Evolutionary conservation across 1,140 invertebrate species (phyloP), one percentile per base, ranked within the genome.

Genomic region (Drosophila guanche): DNA sequence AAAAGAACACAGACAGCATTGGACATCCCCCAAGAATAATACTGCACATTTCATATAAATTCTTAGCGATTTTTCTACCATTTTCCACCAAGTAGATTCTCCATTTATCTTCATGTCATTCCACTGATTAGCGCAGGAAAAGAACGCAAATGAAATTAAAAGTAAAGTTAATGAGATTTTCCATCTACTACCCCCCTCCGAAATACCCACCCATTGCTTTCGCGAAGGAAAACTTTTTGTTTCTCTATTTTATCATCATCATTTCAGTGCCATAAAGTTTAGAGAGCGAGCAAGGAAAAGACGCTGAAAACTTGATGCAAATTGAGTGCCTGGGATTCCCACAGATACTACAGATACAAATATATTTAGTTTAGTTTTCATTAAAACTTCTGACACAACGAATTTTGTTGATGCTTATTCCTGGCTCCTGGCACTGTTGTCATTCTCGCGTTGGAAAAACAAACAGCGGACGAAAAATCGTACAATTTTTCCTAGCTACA

Each of bases 301-400:
- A 5, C 25, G 33, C 25, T 20, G 43, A 48, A 68, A 72, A 72
- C 67, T 72, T 72, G 67, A 40, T 72, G 45, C 48, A 50, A 71
- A 68, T 27, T 41, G 53, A 53, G 55, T 37, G 20, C 25, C 47
- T 57, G 50, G 6, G 43, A 66, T 55, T 33, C 47, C 53, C 65
- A 52, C 41, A 25, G 29, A 51, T 14, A 42, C 25, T 20, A n/a
- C 33, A 37, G 33, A 37, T 37, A 41, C 8, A n/a, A 2, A 25
- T 53, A 29, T 33, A 71, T 45, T 42, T 57, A 54, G 42, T 29
- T 65, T 51, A 63, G 66, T 56, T 80, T 79, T 76, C 77, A 80
- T 80, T 80, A 80, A 80, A 80, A 80, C 47, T 80, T 80, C 47
- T 69, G 57, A 70, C 71, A 71, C 54, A 79, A 69, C 76, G 43